Base-by-base conservation (phyloP, 2,888 invertebrate genomes). In the Timema cristinae region DNA sequence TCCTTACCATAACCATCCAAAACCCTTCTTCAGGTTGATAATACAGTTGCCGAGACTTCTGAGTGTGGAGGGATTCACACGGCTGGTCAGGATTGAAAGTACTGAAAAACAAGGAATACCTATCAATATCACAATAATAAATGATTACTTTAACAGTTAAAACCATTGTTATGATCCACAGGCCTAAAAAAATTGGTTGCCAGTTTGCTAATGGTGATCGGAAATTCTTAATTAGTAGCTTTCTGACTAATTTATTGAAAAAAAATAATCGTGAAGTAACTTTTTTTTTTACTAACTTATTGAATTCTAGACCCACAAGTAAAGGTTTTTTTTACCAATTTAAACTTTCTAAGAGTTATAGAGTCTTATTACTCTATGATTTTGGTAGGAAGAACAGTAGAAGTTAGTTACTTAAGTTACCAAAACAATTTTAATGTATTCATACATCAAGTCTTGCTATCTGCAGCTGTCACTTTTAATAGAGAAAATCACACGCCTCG, bases 1-100 rank as follows among this genome's bases (percentile, higher is more conserved):
- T 68, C 75, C 81, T 81, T 85, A 94, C 96, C 91, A 97, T 87
- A 70, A 95, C 91, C 86, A 97, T 90, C 95, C 96, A 97, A 81
- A 89, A 95, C 76, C 91, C 88, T 77, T 88, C 87, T 81, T 97
- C 97, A 2, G 96, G 91, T 83, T 96, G 91, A 81, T 89, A 91
- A 81, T 94, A 95, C 71, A 95, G 85, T 81, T 96, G 94, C 73
- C 93, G 87, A 54, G 93, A 92, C 80, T 96, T 95, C 79, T 93
- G 92, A 13, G 96, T 97, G 79, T 96, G 94, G 73, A 97, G 83
- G 70, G 92, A 91, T 83, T 94, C 91, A 81, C 95, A 94, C 52
- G 87, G 85, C 76, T 91, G 88, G 75, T 90, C 89, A 54, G 91
- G 86, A 76, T 90, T 91, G 80, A 95, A 96, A 73, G 93, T 93